Base-by-base conservation (phyloP, 2,113 vertebrate species). In the Erinaceus europaeus region DNA sequence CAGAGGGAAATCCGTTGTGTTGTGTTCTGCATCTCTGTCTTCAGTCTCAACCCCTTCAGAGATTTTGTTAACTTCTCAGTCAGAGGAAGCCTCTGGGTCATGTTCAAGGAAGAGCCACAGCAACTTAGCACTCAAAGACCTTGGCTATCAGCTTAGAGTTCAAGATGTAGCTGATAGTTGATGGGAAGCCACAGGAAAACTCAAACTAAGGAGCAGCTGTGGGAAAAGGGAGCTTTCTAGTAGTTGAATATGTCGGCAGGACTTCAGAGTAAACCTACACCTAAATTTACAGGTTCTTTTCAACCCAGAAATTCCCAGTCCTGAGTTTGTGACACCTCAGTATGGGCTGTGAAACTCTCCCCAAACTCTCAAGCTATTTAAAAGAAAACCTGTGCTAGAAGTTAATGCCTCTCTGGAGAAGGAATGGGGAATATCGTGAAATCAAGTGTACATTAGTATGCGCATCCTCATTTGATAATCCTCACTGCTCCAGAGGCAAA, bases 321-420 rank as follows among this genome's bases (percentile, higher is more conserved):
- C 87, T 68, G 74, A 84, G 82, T 83, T 40, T 68, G 38, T 82
- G 85, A 81, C 76, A 57, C 88, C 78, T 89, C 74, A 87, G 0
- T 84, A 71, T 53, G 75, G n/a, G 50, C 72, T 90, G 67, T 92
- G 85, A 94, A 92, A 90, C 36, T 65, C 77, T 76, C 61, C 59
- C 59, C 69, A 69, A 71, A 75, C 81, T 89, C 71, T 89, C 59
- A 90, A 82, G 75, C 55, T 78, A 82, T 89, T 92, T 78, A 75
- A 81, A 82, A 59, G 89, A 76, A 92, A 90, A 57, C 61, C 23
- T 84, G 38, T 85, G 71, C 79, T 65, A 12, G 34, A 38, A 38
- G n/a, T 32, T 38, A 17, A 48, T 53, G 67, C 65, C 21, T 62
- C 55, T 74, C 25, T 55, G 65, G 42, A 57, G 36, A 38, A 68